phyloP scores from a whole-genome alignment of 2,888 invertebrate species.

The Priocnemis perturbator region DNA sequence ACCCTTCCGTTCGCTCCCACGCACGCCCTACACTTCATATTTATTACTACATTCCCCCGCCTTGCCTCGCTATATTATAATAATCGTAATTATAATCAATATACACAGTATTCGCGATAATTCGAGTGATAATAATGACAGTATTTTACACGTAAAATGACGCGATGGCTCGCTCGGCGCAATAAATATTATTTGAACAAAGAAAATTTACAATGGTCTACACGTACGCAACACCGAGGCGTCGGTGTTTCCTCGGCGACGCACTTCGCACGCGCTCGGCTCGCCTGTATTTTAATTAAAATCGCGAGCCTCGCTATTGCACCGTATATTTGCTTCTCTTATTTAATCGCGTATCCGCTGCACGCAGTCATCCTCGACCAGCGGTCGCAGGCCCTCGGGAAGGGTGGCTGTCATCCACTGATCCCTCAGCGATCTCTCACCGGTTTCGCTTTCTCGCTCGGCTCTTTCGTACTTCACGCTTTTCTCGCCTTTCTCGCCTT shows the following conservation, averaged over 20 bases:
- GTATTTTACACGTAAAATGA: conserved; percentile 74
- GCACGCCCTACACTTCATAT: conserved; percentile 13
- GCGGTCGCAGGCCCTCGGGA: conserved; percentile 32
- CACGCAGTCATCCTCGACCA: conserved; percentile 21
- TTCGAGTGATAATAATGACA: conserved; percentile 73
- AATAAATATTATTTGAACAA: conserved; percentile 73
- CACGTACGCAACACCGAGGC: conserved; percentile 47
- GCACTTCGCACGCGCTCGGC: conserved; percentile 17
- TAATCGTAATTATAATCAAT: conserved; percentile 64
- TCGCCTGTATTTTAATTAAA: conserved; percentile 37
- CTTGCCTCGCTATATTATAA: conserved; percentile 42
- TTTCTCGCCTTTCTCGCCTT: no score
- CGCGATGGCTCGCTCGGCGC: conserved; percentile 67
- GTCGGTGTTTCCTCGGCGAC: conserved; percentile 13
- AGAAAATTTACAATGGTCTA: conserved; percentile 73
- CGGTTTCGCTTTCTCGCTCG: conserved; percentile 29
- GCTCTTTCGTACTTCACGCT: no score
- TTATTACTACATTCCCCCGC: conserved; percentile 22
- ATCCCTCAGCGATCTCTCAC: conserved; percentile 51
- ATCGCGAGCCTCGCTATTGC: conserved; percentile 62
- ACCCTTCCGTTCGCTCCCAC: not conserved
- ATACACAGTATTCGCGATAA: conserved; percentile 72
- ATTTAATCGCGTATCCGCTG: conserved; percentile 2
- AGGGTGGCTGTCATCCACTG: conserved; percentile 32
- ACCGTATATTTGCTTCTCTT: conserved; percentile 47